These are phyloP conservation scores for Blera fallax DNA, from an alignment of 2,888 invertebrate genomes.

Conservation along the genomic window DNA sequence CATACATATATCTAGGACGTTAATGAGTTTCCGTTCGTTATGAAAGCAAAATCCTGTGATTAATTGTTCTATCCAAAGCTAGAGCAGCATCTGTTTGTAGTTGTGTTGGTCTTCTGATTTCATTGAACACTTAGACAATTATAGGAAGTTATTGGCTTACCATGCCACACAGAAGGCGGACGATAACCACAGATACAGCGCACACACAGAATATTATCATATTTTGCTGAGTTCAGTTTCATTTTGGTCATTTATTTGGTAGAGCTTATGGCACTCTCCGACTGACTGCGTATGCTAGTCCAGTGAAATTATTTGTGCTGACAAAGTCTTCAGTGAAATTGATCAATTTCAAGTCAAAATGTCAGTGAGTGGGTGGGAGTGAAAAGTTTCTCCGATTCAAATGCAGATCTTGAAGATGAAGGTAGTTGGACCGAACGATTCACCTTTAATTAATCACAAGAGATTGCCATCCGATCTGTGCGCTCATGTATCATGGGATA, in stretches of 20 bases:
- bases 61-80: conserved; percentile 63
- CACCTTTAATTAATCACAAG: conserved; percentile 19
- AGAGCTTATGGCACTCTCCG: conserved; percentile 17
- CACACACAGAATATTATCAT: neutral
- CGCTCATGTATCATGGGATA: conserved; percentile 1
- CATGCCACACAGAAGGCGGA: neutral
- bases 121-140: conserved; percentile 40
- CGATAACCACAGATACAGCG: neutral
- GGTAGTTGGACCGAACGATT: neutral
- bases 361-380: neutral
- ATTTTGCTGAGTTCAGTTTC: conserved; percentile 53
- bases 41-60: conserved; percentile 60
- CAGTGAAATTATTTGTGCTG: conserved; percentile 4
- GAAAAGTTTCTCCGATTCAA: neutral
- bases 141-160: conserved; percentile 53
- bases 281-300: neutral
- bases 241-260: conserved; percentile 42
- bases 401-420: neutral
- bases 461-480: conserved; percentile 9
- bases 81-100: conserved; percentile 54
- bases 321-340: neutral
- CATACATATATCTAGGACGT: conserved; percentile 20
- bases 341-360: neutral
- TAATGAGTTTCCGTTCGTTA: conserved; percentile 66
- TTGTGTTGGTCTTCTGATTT: neutral